A percentile compares a stretch with the other conserved stretches of the same genome.
Conservation (phyloP, 2,113 vertebrate species). For the Hucho hucho region DNA sequence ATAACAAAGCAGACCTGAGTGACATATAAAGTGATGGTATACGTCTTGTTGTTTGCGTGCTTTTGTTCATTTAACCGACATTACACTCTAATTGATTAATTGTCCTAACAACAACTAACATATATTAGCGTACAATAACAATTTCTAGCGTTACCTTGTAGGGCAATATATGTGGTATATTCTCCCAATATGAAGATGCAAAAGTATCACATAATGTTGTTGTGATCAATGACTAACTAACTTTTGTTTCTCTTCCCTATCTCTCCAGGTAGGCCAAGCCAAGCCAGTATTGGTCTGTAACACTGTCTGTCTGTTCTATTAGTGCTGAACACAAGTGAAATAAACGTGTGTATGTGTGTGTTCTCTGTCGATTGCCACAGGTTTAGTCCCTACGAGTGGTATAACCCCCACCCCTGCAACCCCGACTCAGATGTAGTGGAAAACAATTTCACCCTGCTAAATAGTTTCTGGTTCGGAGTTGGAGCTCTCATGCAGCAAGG, state of each 20-base stretch:
- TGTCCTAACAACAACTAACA: too few relatives aligned
- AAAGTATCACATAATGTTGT: too few relatives aligned
- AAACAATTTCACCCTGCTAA: constrained; percentile 99
- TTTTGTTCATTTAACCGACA: too few relatives aligned
- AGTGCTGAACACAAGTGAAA: constrained; percentile 30
- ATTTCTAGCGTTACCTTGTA: too few relatives aligned
- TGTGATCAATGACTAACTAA: constrained; percentile 42
- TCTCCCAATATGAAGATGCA: too few relatives aligned
- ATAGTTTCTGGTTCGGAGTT: constrained; percentile 99
- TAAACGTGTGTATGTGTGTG: constrained; percentile 45
- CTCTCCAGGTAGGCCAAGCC: constrained; percentile 60
- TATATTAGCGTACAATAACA: too few relatives aligned
- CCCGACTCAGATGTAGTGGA: constrained; percentile 99
- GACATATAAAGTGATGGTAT: background rate
- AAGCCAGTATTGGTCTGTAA: constrained; percentile 24
- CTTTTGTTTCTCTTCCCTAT: constrained; percentile 56
- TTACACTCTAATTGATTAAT: too few relatives aligned
- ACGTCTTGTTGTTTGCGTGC: too few relatives aligned
- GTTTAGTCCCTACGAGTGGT: constrained; percentile 99
- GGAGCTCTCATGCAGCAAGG: constrained; percentile 99
- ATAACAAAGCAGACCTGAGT: background rate
- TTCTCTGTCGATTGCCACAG: constrained; percentile 74
- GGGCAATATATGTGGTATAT: too few relatives aligned
- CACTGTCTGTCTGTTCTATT: constrained; percentile 19
- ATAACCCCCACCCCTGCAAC: constrained; percentile 99